Conservation (phyloP, 2,888 invertebrate genomes). For the Merodon equestris region DNA sequence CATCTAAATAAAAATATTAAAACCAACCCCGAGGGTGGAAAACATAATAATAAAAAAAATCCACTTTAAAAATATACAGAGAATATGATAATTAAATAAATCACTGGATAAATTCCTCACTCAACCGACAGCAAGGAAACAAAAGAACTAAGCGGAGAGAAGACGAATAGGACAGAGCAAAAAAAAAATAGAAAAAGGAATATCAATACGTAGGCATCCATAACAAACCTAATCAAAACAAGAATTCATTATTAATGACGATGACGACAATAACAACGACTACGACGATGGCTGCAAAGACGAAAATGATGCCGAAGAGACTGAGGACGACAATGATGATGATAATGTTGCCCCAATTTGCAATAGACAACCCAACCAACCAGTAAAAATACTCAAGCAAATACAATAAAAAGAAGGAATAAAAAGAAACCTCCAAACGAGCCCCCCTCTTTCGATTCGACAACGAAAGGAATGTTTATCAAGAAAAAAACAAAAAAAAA, state of each 20-base stretch:
- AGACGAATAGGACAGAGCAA: not conserved
- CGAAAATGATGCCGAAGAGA: too few relatives aligned
- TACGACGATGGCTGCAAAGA: too few relatives aligned
- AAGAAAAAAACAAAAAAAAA: not conserved
- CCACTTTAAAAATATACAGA: not conserved
- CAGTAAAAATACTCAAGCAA: slow-evolving; percentile 18
- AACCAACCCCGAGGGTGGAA: too few relatives aligned
- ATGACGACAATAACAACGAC: not conserved
- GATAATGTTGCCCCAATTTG: slow-evolving; percentile 35
- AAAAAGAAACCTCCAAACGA: too few relatives aligned
- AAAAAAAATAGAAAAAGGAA: slow-evolving; percentile 14
- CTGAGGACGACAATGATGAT: not conserved
- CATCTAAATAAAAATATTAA: too few relatives aligned
- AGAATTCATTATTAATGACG: slow-evolving; percentile 65
- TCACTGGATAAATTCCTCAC: slow-evolving; percentile 1
- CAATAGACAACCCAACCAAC: slow-evolving; percentile 55
- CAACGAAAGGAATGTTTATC: slow-evolving; percentile 10
- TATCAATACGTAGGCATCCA: slow-evolving; percentile 49
- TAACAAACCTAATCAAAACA: slow-evolving; percentile 66
- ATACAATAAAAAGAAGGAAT: slow-evolving; percentile 1
- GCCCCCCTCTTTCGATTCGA: too few relatives aligned
- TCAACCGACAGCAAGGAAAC: not conserved
- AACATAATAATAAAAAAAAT: not conserved
- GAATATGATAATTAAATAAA: slow-evolving; percentile 38
- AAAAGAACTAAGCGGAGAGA: slow-evolving; percentile 1